Conservation (phyloP, 2,797 vertebrate genomes). For the Oreonectes daqikongensis region DNA sequence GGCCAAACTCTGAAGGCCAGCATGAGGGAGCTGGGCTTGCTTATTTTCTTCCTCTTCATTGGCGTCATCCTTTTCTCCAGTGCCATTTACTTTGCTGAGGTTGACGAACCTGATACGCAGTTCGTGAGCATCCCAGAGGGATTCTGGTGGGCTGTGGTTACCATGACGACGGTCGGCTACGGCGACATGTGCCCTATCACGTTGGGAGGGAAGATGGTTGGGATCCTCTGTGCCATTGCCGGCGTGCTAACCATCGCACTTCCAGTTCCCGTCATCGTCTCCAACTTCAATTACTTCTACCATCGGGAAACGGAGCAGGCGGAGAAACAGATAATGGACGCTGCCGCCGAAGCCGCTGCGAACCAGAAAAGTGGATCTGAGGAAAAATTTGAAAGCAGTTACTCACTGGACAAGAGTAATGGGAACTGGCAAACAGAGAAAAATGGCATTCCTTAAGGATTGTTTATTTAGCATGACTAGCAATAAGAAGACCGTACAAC, state of each 20-base stretch:
- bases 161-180: conserved; percentile 98
- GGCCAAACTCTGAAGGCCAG: conserved; percentile 92
- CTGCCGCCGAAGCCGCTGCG: conserved; percentile 79
- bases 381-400: conserved; percentile 79
- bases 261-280: conserved; percentile 97
- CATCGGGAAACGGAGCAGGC: conserved; percentile 93
- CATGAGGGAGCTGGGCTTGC: conserved; percentile 88
- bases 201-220: conserved; percentile 95
- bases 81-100: conserved; percentile 97
- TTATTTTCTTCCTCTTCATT: conserved; percentile 98
- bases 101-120: conserved; percentile 94
- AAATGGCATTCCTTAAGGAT: conserved; percentile 72
- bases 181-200: conserved; percentile 98
- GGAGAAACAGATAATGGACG: conserved; percentile 85
- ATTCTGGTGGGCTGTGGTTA: conserved; percentile 99
- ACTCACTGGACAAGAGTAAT: conserved; percentile 88
- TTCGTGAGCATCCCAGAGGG: conserved; percentile 97
- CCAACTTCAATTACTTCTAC: conserved; percentile 99
- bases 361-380: conserved; percentile 70
- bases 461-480: conserved; percentile 44
- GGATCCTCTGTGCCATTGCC: conserved; percentile 94
- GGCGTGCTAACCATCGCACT: conserved; percentile 96
- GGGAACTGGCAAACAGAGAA: conserved; percentile 83
- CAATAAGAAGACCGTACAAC: conserved; percentile 53
- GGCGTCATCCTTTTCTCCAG: conserved; percentile 98